Percentiles rank a stretch among this genome's conserved stretches.
phyloP scores from a whole-genome alignment of 2,113 vertebrate genomes.

The Poicephalus meyeri region DNA sequence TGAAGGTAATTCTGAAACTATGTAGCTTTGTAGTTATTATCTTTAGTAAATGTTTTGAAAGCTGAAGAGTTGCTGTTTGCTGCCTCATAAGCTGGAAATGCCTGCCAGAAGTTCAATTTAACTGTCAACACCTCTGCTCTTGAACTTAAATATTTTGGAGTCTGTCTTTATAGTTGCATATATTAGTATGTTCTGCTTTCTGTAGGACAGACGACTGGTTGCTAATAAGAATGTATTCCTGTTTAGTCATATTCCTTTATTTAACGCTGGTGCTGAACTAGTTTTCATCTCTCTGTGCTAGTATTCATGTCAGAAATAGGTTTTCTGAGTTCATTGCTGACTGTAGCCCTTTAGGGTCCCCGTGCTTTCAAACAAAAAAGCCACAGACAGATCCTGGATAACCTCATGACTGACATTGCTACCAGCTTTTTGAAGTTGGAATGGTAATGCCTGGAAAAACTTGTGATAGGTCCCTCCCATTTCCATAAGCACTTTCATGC shows the following conservation, averaged over 20 bases:
- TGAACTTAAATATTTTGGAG: constrained; percentile 64
- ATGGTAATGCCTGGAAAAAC: background rate
- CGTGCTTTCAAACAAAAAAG: background rate
- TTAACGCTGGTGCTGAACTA: constrained; percentile 12
- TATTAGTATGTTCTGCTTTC: constrained; percentile 63
- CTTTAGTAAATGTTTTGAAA: constrained; percentile 70
- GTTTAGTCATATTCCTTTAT: constrained; percentile 65
- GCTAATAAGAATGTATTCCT: constrained; percentile 53
- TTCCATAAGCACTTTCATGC: background rate
- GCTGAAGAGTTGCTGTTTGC: constrained; percentile 56
- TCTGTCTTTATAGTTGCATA: constrained; percentile 54
- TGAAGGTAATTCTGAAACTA: constrained; percentile 68
- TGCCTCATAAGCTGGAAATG: constrained; percentile 37
- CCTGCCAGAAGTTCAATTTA: constrained; percentile 75
- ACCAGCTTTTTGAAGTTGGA: background rate
- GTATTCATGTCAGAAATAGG: background rate
- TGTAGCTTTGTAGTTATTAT: constrained; percentile 70
- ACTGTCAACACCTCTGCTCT: constrained; percentile 72
- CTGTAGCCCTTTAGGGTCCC: background rate
- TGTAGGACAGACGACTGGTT: constrained; percentile 57
- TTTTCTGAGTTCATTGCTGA: background rate
- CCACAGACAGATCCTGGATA: background rate
- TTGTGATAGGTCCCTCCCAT: background rate
- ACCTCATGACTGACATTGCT: background rate
- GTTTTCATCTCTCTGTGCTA: background rate